A percentile compares a stretch with the other conserved stretches of the same genome.
Conservation (phyloP, 2,797 vertebrate species). For the Fringilla coelebs region DNA sequence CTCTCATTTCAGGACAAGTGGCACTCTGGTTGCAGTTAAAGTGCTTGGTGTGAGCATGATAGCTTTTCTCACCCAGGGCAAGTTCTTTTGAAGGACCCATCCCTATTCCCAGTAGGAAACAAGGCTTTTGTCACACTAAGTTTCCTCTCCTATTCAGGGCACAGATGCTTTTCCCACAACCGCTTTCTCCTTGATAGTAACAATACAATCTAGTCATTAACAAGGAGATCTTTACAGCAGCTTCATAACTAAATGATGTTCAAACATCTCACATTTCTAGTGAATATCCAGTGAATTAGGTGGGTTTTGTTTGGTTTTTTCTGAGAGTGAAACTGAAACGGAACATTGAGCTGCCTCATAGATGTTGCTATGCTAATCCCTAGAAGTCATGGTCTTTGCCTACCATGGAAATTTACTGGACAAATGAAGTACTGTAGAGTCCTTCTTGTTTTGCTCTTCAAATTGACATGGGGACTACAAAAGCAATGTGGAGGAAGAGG, state of each 20-base stretch:
- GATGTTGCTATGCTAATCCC: neutral
- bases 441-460: neutral
- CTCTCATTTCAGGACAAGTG: neutral
- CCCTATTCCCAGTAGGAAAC: neutral
- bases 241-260: neutral
- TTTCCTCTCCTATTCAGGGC: constrained; percentile 22
- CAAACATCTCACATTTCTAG: neutral
- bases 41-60: neutral
- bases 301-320: neutral
- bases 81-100: neutral
- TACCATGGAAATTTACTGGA: neutral
- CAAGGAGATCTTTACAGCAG: constrained; percentile 16
- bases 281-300: neutral
- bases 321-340: neutral
- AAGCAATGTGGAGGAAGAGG: neutral
- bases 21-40: neutral
- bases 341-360: neutral
- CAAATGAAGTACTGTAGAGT: neutral
- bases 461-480: neutral
- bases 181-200: neutral
- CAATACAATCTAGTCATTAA: neutral
- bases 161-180: neutral
- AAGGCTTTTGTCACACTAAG: neutral
- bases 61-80: neutral
- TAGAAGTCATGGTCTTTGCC: neutral